Evolutionary conservation across 2,797 vertebrate genomes (phyloP).

Genomic region (Holocentrus rufus): DNA sequence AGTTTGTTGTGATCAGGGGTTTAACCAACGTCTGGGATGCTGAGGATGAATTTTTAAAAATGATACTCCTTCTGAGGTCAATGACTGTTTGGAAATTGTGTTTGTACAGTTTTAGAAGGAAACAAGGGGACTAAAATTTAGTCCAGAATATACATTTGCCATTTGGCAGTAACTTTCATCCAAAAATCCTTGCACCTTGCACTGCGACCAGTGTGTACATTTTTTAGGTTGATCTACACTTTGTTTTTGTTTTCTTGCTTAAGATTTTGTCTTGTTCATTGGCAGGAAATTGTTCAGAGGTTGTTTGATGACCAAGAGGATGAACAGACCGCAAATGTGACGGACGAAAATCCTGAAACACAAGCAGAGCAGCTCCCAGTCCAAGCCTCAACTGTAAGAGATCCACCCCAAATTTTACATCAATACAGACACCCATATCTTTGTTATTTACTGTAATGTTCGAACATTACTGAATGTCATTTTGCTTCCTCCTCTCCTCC

Average conservation of each 20-base stretch:
- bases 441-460: neutral
- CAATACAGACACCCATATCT: neutral
- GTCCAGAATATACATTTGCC: no score
- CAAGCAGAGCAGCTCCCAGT: conserved; percentile 30
- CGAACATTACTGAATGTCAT: neutral
- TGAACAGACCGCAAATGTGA: conserved; percentile 29
- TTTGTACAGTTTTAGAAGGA: no score
- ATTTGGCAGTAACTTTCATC: no score
- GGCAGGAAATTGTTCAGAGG: conserved; percentile 80
- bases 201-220: no score
- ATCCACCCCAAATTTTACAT: neutral
- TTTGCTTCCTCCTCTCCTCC: conserved; percentile 9
- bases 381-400: conserved; percentile 60
- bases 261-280: conserved; percentile 1
- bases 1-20: neutral
- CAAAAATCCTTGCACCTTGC: no score
- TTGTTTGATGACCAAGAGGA: conserved; percentile 78
- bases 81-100: no score
- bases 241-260: neutral
- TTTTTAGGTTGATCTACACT: neutral
- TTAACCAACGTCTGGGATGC: neutral
- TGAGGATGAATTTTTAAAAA: no score
- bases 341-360: conserved; percentile 33
- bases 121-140: no score
- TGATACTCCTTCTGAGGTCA: no score